Conservation (phyloP, 2,797 vertebrate species). For the Pteropus rufus region DNA sequence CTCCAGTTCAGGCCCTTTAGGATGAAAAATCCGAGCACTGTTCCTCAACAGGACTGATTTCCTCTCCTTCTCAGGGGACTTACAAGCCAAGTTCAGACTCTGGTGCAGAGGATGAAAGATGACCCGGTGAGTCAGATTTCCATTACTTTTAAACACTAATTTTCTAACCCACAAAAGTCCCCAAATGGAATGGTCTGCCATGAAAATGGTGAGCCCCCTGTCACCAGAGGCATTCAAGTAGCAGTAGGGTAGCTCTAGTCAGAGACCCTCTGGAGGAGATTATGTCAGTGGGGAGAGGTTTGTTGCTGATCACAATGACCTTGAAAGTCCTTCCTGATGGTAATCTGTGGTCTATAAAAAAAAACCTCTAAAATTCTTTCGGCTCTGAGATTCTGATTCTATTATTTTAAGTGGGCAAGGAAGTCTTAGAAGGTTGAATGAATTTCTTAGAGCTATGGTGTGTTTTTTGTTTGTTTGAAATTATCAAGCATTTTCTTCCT, state of each 20-base stretch:
- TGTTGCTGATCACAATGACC: neutral
- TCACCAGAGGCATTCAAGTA: neutral
- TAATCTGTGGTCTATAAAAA: slow-evolving; percentile 29
- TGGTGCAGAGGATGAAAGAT: slow-evolving; percentile 89
- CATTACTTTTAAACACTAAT: neutral
- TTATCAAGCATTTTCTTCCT: slow-evolving; percentile 1
- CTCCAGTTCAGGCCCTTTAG: neutral
- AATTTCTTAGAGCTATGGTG: neutral
- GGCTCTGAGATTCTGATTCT: neutral
- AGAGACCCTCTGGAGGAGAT: neutral
- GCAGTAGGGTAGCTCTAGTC: neutral
- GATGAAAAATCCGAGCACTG: neutral
- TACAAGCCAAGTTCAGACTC: slow-evolving; percentile 82
- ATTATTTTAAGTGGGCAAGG: neutral
- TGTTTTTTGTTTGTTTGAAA: neutral
- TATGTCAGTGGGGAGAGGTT: neutral
- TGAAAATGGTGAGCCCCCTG: neutral
- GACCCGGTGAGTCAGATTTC: slow-evolving; percentile 83
- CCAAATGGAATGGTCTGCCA: neutral
- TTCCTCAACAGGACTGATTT: slow-evolving; percentile 28
- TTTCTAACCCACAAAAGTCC: neutral
- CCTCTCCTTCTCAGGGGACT: slow-evolving; percentile 84
- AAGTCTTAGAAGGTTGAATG: neutral
- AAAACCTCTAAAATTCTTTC: neutral
- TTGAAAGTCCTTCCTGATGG: neutral